These are phyloP conservation scores for Entomobrya multifasciata DNA, from an alignment of 2,888 invertebrate genomes.

Conservation along the genomic window DNA sequence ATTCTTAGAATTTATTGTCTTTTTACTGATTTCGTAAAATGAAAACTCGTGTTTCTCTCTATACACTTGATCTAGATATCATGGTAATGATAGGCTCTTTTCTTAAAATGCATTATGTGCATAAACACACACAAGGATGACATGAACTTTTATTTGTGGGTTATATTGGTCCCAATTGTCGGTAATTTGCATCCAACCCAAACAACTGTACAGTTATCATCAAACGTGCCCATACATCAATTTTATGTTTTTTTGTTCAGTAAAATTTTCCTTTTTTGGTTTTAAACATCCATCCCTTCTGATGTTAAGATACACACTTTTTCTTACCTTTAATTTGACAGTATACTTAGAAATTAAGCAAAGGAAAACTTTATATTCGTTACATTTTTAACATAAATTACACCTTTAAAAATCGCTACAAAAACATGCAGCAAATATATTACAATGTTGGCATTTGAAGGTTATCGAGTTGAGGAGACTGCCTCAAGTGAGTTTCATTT, in stretches of 20 bases:
- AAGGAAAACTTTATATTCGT: not conserved
- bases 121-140: not conserved
- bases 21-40: not conserved
- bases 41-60: not conserved
- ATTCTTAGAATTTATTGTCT: slow-evolving; percentile 9
- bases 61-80: slow-evolving; percentile 3
- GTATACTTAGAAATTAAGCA: not conserved
- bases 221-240: no score
- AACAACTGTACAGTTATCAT: no score
- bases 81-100: not conserved
- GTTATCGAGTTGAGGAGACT: not conserved
- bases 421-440: not conserved
- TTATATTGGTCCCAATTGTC: not conserved
- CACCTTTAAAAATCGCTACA: not conserved
- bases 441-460: not conserved
- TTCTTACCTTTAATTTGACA: no score
- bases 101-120: not conserved
- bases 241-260: slow-evolving; percentile 4
- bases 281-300: not conserved
- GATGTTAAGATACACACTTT: no score
- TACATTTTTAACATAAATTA: not conserved
- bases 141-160: slow-evolving; percentile 16
- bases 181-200: no score
- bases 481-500: slow-evolving; percentile 23
- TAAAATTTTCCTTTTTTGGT: not conserved